These are phyloP conservation scores for Prietella phreatophila DNA, from an alignment of 2,113 vertebrate genomes.

Conservation along the genomic window DNA sequence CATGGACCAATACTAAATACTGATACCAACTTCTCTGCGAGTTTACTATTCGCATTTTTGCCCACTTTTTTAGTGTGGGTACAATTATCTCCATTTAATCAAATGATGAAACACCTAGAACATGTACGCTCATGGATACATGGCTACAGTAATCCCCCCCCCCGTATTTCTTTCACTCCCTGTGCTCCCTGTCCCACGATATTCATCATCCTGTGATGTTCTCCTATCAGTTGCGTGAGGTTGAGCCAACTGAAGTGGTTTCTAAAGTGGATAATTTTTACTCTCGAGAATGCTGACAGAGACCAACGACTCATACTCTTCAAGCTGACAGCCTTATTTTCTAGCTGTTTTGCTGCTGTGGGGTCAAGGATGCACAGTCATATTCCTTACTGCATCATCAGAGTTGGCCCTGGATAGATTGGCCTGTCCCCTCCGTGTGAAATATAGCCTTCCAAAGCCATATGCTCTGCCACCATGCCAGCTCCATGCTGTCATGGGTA, in stretches of 20 bases:
- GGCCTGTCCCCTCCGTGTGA: constrained; percentile 55
- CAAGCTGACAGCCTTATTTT: constrained; percentile 72
- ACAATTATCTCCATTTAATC: not conserved
- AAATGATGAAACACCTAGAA: not conserved
- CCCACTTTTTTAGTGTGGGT: not conserved
- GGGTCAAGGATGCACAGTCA: constrained; percentile 52
- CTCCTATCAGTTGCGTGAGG: constrained; percentile 22
- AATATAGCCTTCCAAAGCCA: constrained; percentile 25
- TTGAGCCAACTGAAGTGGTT: constrained; percentile 46
- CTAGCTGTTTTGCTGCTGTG: constrained; percentile 43
- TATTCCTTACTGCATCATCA: constrained; percentile 45
- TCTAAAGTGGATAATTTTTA: constrained; percentile 64
- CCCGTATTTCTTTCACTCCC: not conserved
- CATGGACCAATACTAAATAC: not conserved
- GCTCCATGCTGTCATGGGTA: not conserved
- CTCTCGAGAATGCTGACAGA: constrained; percentile 48
- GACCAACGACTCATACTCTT: constrained; percentile 66
- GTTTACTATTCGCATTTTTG: not conserved
- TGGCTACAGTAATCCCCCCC: not conserved
- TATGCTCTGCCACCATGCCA: constrained; percentile 12
- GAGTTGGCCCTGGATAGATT: constrained; percentile 54
- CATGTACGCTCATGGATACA: not conserved
- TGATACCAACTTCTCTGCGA: not conserved
- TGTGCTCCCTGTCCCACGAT: not conserved
- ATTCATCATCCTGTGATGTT: constrained; percentile 31